Evolutionary conservation across 2,797 vertebrate genomes (phyloP).

Genomic region (Antrozous pallidus): DNA sequence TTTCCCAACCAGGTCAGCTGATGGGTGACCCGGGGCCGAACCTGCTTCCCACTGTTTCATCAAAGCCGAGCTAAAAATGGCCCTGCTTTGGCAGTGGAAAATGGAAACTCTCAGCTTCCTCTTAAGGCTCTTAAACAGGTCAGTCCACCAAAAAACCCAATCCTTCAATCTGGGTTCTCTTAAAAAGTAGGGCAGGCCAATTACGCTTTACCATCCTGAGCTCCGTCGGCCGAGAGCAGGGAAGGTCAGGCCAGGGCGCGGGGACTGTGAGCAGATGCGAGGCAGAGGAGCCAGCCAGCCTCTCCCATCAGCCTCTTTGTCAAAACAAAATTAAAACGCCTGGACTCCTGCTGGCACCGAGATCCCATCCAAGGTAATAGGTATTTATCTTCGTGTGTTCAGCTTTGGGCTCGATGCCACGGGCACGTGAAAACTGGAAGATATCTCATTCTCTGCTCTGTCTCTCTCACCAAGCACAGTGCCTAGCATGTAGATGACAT

Average conservation of each 20-base stretch:
- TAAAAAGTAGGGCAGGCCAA: constrained; percentile 74
- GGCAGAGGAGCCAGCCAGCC: background rate
- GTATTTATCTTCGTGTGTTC: constrained; percentile 53
- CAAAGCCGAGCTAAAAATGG: constrained; percentile 74
- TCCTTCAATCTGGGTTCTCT: constrained; percentile 65
- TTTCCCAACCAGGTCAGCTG: constrained; percentile 47
- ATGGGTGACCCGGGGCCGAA: constrained; percentile 56
- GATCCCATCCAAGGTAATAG: constrained; percentile 54
- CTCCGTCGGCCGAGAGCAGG: background rate
- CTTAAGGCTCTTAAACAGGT: constrained; percentile 74
- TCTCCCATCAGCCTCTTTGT: constrained; percentile 65
- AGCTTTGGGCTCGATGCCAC: constrained; percentile 45
- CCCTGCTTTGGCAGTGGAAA: constrained; percentile 60
- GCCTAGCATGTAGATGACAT: background rate
- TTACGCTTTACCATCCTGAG: constrained; percentile 54
- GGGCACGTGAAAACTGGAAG: background rate
- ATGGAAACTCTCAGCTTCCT: constrained; percentile 56
- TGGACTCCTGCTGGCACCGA: constrained; percentile 18
- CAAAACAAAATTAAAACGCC: constrained; percentile 69
- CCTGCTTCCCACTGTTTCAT: constrained; percentile 55
- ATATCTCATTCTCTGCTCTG: background rate
- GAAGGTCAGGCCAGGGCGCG: constrained; percentile 53
- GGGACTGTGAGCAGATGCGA: background rate
- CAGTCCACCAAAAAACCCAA: constrained; percentile 62
- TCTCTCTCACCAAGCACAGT: background rate